Percentiles rank a stretch among this genome's conserved stretches.
Conservation (phyloP, 2,888 invertebrate species). For the Andrena bicolor region DNA sequence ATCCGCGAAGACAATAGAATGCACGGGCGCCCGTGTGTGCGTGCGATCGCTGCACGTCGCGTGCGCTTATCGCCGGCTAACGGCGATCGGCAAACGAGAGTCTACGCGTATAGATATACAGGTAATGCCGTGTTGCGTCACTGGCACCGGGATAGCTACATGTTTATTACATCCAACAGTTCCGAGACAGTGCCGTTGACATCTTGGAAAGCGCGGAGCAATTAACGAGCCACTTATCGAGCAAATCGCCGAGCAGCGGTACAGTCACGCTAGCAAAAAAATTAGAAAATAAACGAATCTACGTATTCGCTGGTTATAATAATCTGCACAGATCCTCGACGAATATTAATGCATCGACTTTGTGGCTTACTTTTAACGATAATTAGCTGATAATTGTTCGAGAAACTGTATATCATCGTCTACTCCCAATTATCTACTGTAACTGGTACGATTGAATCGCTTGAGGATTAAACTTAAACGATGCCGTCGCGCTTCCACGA, state of each 20-base stretch:
- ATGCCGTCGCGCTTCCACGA: background rate
- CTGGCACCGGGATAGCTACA: slow-evolving; percentile 25
- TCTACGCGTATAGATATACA: background rate
- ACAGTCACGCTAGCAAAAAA: slow-evolving; percentile 17
- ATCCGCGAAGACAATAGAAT: slow-evolving; percentile 46
- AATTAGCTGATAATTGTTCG: background rate
- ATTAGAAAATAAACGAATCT: background rate
- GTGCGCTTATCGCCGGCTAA: slow-evolving; percentile 7
- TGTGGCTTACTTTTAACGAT: background rate
- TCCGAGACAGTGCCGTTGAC: background rate
- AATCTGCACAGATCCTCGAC: background rate
- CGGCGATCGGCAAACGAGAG: slow-evolving; percentile 7
- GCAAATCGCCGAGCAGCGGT: background rate
- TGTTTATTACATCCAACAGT: background rate
- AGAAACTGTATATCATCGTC: background rate
- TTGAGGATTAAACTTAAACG: background rate
- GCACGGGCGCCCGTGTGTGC: background rate
- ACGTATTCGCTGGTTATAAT: background rate
- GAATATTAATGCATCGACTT: background rate
- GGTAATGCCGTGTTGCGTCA: slow-evolving; percentile 45
- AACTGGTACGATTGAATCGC: background rate
- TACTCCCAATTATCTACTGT: background rate
- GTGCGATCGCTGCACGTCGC: slow-evolving; percentile 34
- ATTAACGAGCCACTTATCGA: slow-evolving; percentile 32
- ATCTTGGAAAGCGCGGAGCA: slow-evolving; percentile 25